Evolutionary conservation across 2,888 invertebrate species (phyloP).

Genomic region (Epiblema foenella): DNA sequence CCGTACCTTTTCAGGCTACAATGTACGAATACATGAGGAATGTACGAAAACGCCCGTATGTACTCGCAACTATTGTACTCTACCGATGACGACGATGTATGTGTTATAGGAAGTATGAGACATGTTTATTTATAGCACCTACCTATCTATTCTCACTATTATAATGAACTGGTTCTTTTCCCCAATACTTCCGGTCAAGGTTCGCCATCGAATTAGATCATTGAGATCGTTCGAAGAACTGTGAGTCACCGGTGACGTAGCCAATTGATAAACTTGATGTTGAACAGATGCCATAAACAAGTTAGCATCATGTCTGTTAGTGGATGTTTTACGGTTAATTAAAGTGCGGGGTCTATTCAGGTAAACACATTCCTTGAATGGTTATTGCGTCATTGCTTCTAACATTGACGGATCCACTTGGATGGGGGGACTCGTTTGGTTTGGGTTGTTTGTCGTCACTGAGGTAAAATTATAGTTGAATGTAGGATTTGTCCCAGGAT

Average conservation of each 20-base stretch:
- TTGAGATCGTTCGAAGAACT: constrained; percentile 29
- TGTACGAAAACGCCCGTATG: no score
- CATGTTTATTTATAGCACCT: constrained; percentile 20
- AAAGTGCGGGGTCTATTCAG: neutral
- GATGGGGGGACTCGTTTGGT: no score
- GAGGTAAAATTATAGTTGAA: no score
- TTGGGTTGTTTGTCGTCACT: no score
- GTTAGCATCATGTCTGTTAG: constrained; percentile 19
- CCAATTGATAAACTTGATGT: constrained; percentile 11
- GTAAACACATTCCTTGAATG: neutral
- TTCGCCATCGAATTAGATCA: constrained; percentile 35
- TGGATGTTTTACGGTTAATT: constrained; percentile 1
- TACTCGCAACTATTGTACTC: neutral
- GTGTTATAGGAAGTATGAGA: neutral
- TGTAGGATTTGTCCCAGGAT: no score
- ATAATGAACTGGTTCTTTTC: constrained; percentile 15
- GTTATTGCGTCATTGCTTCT: no score
- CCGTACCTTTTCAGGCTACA: no score
- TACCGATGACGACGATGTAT: no score
- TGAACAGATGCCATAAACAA: constrained; percentile 35
- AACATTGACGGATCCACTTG: no score
- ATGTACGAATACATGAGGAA: no score
- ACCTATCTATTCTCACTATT: neutral
- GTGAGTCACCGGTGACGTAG: constrained; percentile 40
- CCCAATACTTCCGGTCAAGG: constrained; percentile 38